Base-by-base conservation (phyloP, 2,888 invertebrate genomes). In the Parapristionchus giblindavisi region DNA sequence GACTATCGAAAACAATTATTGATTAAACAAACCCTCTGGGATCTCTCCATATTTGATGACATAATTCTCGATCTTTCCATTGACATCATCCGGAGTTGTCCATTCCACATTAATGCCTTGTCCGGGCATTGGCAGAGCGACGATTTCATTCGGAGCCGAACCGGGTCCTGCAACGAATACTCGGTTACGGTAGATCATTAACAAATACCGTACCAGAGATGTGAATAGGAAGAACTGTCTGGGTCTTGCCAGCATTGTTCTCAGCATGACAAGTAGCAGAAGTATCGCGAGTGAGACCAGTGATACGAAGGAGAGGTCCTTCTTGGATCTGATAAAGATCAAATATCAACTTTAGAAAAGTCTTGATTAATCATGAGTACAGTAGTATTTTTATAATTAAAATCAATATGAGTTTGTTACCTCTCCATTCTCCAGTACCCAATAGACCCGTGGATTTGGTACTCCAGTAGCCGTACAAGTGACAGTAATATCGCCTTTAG, bases 31-130 rank as follows among this genome's bases (percentile, higher is more conserved):
- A 83, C 84, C 85, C 61, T 85, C 83, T 4, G 79, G 61, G 66
- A 87, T 77, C 63, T 85, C 83, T 75, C 85, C 87, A 68, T 83
- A 87, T 65, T 86, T 84, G 48, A 87, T 79, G 34, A 87, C 76
- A 52, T 85, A 87, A 27, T 80, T 80, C 21, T 81, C 82, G 60
- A 86, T 79, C 72, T 84, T 81, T n/a, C 87, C 87, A 68, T 87
- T 87, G 32, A 85, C 80, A 43, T 84, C 85, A 76, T 87, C 87
- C 8, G 87, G 87, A 36, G 85, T 80, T 5, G 86, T 86, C 87
- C 87, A 87, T 78, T 87, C 87, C 17, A 87, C 84, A 72, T 84
- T 85, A 40, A 86, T 78, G 61, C 81, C 84, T 75, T 87, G 84
- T 54, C 83, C 79, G 24, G 83, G 83, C 79, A 85, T 78, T 11